Evolutionary conservation across 53 echinoderm and acorn worm genomes (phyloP), one percentile per base, ranked within the genome.

Genomic region (Henricia sp.): DNA sequence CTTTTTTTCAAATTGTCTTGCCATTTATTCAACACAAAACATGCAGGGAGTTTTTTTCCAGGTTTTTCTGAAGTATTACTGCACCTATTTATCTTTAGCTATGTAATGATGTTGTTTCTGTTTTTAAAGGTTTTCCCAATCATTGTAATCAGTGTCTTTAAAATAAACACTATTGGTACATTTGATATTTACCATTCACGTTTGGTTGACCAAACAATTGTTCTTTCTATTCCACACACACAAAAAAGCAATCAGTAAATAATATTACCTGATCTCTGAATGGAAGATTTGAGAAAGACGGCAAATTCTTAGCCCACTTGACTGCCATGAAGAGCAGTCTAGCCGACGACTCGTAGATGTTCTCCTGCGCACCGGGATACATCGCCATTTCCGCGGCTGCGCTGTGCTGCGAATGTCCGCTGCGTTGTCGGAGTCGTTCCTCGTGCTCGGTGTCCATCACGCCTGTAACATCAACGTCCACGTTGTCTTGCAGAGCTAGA

Each of bases 221-320:
- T n/a, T n/a, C n/a, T n/a, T n/a, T n/a, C n/a, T n/a, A n/a, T n/a
- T n/a, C n/a, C n/a, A n/a, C n/a, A n/a, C n/a, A n/a, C n/a, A n/a
- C n/a, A n/a, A n/a, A n/a, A n/a, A n/a, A n/a, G n/a, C n/a, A n/a
- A n/a, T n/a, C n/a, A n/a, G n/a, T n/a, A n/a, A n/a, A n/a, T n/a
- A n/a, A n/a, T n/a, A 62, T 54, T 73, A 97, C 99, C 90, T 99
- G 99, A 50, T 99, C 99, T 63, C 99, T 42, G 52, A 99, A 99
- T 3, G 99, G 99, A 21, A 99, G 73, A 41, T 86, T 74, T 4
- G 99, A 90, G 55, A 99, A 99, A 23, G 99, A 99, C 26, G 99
- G 99, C 20, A 99, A 75, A 25, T 92, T 95, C 54, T 99, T 99
- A 0, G 99, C 93, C 99, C 99, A 99, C 75, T 99, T 99, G 85